Conservation (phyloP, 92 coral and sea anemone species). For the Metridium senile region DNA sequence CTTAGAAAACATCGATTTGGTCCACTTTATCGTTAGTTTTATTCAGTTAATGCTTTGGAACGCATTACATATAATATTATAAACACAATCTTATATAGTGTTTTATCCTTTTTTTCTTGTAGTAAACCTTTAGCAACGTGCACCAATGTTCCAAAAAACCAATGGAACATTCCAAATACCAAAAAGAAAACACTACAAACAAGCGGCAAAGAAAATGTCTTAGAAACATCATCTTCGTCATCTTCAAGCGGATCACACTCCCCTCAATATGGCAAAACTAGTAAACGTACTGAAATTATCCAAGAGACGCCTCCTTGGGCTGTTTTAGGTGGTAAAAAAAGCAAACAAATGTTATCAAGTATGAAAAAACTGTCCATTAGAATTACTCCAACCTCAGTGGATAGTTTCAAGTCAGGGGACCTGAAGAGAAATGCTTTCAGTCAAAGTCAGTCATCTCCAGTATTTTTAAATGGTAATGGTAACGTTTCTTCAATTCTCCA, state of each 20-base stretch:
- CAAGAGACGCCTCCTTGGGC: slow-evolving; percentile 14
- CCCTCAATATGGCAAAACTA: background rate
- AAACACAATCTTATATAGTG: too few species aligned
- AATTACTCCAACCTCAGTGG: background rate
- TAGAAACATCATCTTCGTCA: background rate
- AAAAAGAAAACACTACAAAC: background rate
- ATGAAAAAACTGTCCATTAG: background rate
- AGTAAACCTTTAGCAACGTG: slow-evolving; percentile 18
- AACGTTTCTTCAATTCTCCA: background rate
- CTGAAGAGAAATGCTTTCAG: background rate
- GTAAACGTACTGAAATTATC: background rate
- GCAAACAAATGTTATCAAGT: background rate
- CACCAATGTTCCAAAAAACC: slow-evolving; percentile 24
- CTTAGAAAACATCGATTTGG: too few species aligned
- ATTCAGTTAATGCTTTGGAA: too few species aligned
- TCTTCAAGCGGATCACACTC: background rate
- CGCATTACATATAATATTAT: too few species aligned
- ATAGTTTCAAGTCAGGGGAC: background rate
- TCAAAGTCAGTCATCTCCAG: background rate
- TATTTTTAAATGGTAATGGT: background rate
- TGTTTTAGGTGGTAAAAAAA: background rate
- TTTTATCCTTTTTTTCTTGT: background rate
- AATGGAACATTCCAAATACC: slow-evolving; percentile 29
- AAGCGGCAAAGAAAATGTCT: background rate
- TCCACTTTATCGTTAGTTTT: too few species aligned